phyloP scores from a whole-genome alignment of 2,888 invertebrate genomes.

The Xestia ashworthii region DNA sequence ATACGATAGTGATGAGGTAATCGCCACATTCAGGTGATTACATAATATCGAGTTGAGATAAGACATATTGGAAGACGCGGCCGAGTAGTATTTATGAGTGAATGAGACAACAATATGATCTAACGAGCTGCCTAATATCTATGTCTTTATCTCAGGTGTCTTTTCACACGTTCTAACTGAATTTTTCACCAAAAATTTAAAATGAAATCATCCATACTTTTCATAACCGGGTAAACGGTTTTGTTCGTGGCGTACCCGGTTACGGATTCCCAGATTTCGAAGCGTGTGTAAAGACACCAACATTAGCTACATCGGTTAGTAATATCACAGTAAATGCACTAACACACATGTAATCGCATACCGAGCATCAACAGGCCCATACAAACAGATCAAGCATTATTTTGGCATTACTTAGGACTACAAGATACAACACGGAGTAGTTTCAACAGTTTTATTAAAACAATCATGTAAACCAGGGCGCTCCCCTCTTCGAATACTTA shows the following conservation, averaged over 20 bases:
- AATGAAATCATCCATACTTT: background rate
- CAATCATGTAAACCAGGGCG: slow-evolving; percentile 46
- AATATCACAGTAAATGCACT: slow-evolving; percentile 11
- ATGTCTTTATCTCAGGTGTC: slow-evolving; percentile 26
- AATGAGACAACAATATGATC: slow-evolving; percentile 7
- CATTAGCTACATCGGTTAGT: slow-evolving; percentile 6
- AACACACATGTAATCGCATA: slow-evolving; percentile 44
- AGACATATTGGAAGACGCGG: slow-evolving; percentile 11
- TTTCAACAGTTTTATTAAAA: slow-evolving; percentile 65
- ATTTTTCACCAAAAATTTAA: background rate
- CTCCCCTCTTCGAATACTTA: slow-evolving; percentile 43
- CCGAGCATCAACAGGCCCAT: slow-evolving; percentile 50
- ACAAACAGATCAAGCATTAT: slow-evolving; percentile 62
- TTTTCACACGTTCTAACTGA: background rate
- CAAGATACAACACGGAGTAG: slow-evolving; percentile 57
- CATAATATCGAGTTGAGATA: slow-evolving; percentile 15
- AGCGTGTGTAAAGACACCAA: background rate
- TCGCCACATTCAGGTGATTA: background rate
- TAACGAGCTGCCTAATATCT: background rate
- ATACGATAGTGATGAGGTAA: slow-evolving; percentile 31
- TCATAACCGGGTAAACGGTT: background rate
- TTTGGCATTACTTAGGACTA: slow-evolving; percentile 64
- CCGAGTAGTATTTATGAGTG: background rate
- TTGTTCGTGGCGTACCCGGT: background rate
- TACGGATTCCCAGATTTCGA: background rate